Base-by-base conservation (phyloP, 1,140 invertebrate genomes). In the Plectrocnemia conspersa region DNA sequence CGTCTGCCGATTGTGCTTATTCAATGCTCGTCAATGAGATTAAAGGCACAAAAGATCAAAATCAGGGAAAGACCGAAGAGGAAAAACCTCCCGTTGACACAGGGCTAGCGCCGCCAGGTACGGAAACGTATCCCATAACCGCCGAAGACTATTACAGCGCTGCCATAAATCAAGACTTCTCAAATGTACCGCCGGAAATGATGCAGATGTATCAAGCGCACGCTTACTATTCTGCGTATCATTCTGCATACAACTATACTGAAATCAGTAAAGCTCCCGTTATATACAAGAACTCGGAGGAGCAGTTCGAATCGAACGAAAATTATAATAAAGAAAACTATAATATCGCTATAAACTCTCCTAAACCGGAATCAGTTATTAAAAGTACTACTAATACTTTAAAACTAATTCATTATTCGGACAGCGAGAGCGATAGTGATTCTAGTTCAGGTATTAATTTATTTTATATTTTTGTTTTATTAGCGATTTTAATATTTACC, bases 1-100 rank as follows among this genome's bases (percentile, higher is more conserved):
- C 88, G 22, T 87, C 87, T 5, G 82, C 84, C 0, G 84, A 91
- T 71, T 91, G 87, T 70, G 82, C 88, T 35, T 92, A 92, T 68
- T 88, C 86, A 10, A 84, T 89, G 77, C 74, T 91, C 36, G 86
- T 91, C 13, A 88, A 83, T 62, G 85, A 86, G 69, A 89, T 91
- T 56, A 85, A 86, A 54, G 86, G 86, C n/a, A 80, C 82, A 24
- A 55, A 32, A 18, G 45, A 42, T 56, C 32, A 36, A 15, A 5
- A 27, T 2, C 52, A 61, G 24, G 44, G 22, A 2, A 36, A 56
- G 52, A 54, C 40, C 4, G 64, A 63, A 47, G 52, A 48, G 5
- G 65, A 63, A 19, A 36, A 54, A 33, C 58, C 66, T 13, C 66
- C 35, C 16, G 24, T 24, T 1, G 55, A 66, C 13, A 67, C 65